Conservation (phyloP, 1,140 invertebrate species). For the Drosophila obscura region DNA sequence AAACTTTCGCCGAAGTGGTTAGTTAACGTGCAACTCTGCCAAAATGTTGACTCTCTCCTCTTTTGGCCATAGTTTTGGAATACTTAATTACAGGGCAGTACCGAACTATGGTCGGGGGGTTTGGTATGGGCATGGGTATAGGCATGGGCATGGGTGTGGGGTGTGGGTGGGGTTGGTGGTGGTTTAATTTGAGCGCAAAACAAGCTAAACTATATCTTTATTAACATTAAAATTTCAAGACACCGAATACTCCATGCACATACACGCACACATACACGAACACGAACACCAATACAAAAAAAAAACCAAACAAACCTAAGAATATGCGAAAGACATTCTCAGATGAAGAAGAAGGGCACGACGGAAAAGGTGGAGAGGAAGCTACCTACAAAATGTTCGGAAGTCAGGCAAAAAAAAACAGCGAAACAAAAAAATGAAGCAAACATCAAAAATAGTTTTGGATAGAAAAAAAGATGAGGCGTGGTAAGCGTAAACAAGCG, state of each 20-base stretch:
- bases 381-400: constrained; percentile 13
- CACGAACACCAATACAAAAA: constrained; percentile 1
- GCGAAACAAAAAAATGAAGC: constrained; percentile 52
- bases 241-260: constrained; percentile 48
- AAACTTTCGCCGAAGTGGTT: constrained; percentile 50
- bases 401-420: constrained; percentile 36
- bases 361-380: neutral
- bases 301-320: constrained; percentile 20
- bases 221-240: constrained; percentile 29
- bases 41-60: constrained; percentile 43
- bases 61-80: constrained; percentile 32
- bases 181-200: too few relatives aligned
- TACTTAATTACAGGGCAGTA: constrained; percentile 29
- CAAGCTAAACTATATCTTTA: too few relatives aligned
- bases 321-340: constrained; percentile 22
- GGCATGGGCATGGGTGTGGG: neutral
- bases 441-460: constrained; percentile 53
- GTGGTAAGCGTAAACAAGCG: constrained; percentile 1
- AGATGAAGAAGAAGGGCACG: constrained; percentile 5
- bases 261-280: constrained; percentile 19
- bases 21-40: constrained; percentile 42
- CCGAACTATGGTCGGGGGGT: neutral
- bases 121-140: neutral
- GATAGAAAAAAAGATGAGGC: constrained; percentile 18
- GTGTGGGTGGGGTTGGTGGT: too few relatives aligned